Percentiles rank a stretch among this genome's conserved stretches.
Evolutionary conservation across 2,113 vertebrate species (phyloP).

Genomic region (Emydura subglobosa): DNA sequence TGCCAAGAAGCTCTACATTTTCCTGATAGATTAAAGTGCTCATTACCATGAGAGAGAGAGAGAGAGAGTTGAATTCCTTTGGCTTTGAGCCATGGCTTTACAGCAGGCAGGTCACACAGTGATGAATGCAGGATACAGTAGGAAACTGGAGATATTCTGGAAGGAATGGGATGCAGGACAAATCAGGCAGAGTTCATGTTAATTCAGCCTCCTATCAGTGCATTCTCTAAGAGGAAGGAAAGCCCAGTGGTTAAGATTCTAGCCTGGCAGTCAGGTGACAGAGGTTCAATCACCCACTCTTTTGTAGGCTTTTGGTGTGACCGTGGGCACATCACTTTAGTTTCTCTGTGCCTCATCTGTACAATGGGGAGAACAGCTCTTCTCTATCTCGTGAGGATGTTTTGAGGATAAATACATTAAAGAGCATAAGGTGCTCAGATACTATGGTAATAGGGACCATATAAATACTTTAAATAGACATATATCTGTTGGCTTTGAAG

Average conservation of each 20-base stretch:
- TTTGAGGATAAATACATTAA: neutral
- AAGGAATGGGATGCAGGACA: neutral
- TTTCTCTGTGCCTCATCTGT: neutral
- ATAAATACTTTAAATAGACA: neutral
- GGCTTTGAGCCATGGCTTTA: constrained; percentile 34
- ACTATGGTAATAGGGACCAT: neutral
- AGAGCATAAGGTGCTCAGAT: neutral
- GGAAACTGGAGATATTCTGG: neutral
- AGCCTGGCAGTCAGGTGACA: neutral
- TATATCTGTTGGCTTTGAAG: constrained; percentile 3
- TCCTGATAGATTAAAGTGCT: constrained; percentile 75
- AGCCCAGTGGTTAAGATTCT: neutral
- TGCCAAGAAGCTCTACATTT: constrained; percentile 74
- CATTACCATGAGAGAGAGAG: constrained; percentile 65
- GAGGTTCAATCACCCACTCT: neutral
- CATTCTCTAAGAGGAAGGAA: neutral
- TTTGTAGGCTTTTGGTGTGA: neutral
- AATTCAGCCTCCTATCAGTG: neutral
- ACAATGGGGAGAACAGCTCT: neutral
- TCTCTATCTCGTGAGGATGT: fast-evolving
- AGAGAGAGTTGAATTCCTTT: constrained; percentile 47
- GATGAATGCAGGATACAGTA: fast-evolving
- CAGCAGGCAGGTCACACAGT: neutral
- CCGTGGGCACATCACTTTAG: neutral
- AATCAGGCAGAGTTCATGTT: neutral